These are phyloP conservation scores for Blastobasis adustella DNA, from an alignment of 2,888 invertebrate genomes.

Conservation along the genomic window DNA sequence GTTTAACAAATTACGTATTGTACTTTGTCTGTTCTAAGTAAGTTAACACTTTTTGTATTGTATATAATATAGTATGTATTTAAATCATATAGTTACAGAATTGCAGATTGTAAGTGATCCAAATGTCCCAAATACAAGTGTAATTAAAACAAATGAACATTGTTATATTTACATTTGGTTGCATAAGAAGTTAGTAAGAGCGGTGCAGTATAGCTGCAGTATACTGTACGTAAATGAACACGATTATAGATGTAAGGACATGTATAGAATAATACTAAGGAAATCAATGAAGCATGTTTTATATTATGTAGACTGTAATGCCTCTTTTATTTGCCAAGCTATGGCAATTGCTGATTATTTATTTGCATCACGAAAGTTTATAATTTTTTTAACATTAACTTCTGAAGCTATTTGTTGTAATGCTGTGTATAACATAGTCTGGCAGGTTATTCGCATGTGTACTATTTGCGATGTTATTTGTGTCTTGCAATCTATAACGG, in stretches of 20 bases:
- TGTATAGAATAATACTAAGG: conserved; percentile 67
- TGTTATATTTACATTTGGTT: conserved; percentile 20
- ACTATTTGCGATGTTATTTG: conserved; percentile 8
- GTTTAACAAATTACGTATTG: neutral
- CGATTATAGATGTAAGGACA: conserved; percentile 47
- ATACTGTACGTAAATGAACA: conserved; percentile 53
- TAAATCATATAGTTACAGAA: conserved; percentile 18
- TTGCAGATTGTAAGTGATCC: neutral
- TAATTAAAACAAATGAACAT: neutral
- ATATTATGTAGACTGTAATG: conserved; percentile 68
- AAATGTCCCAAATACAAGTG: neutral
- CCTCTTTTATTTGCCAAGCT: conserved; percentile 57
- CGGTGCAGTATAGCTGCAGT: conserved; percentile 47
- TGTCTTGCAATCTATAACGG: neutral
- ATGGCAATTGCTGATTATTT: conserved; percentile 68
- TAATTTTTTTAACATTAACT: conserved; percentile 61
- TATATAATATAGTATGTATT: conserved; percentile 1
- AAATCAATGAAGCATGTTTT: conserved; percentile 69
- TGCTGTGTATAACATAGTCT: conserved; percentile 30
- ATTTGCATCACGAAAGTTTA: conserved; percentile 72
- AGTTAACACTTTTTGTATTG: neutral
- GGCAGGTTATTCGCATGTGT: neutral
- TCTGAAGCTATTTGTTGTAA: conserved; percentile 56
- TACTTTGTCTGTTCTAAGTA: neutral
- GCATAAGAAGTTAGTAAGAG: conserved; percentile 37